Conservation (phyloP, 2,797 vertebrate species). For the Triplophysa bombifrons region DNA sequence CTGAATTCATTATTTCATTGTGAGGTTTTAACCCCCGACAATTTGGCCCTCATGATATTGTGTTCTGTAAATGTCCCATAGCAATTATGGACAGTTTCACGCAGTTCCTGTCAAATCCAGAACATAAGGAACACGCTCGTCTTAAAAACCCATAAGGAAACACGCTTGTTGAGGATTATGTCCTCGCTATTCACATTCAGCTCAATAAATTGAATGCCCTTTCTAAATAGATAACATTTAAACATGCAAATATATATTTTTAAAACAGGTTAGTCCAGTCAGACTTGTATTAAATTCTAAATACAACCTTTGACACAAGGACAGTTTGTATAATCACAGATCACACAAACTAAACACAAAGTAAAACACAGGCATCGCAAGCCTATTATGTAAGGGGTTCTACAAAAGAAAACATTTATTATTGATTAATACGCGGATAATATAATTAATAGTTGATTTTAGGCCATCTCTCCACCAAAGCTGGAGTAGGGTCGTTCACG, state of each 20-base stretch:
- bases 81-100: neutral
- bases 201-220: neutral
- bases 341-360: neutral
- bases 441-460: neutral
- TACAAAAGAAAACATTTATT: neutral
- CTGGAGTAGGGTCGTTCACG: constrained; percentile 31
- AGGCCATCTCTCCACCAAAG: constrained; percentile 22
- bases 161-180: neutral
- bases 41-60: constrained; percentile 10
- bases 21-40: neutral
- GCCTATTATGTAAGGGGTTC: too few relatives aligned
- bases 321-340: constrained; percentile 5
- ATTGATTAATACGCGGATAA: neutral
- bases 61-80: constrained; percentile 10
- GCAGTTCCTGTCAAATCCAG: neutral
- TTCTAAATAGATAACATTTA: constrained; percentile 29
- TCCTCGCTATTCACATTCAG: neutral
- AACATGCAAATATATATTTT: constrained; percentile 16
- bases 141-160: neutral
- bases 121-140: neutral
- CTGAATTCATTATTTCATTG: neutral
- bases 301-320: constrained; percentile 8
- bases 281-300: constrained; percentile 14
- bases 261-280: constrained; percentile 29
- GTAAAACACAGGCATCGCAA: neutral